Evolutionary conservation across 2,888 invertebrate species (phyloP), one percentile per base, ranked within the genome.

Genomic region (Caenorhabditis afra): DNA sequence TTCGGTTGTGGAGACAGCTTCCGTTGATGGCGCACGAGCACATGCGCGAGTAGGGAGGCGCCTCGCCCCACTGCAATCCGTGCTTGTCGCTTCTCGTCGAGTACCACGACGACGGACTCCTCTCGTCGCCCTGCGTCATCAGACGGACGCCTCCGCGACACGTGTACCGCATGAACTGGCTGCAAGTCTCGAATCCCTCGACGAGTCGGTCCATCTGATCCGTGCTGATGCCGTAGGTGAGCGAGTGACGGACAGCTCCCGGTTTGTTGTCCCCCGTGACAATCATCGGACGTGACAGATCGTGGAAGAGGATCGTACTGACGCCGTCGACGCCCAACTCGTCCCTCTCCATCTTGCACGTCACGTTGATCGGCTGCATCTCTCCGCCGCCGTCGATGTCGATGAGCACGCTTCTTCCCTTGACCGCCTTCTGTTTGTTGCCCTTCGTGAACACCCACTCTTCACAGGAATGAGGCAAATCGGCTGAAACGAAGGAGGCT

Each of bases 331-430:
- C 61, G 14, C 84, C 84, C 52, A 81, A 22, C 35, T 81, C 81
- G 44, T 84, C 84, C 52, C 75, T 62, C 57, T 84, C 84, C n/a
- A 80, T 77, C 23, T 71, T 58, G 47, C 89, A 89, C 12, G 81
- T 77, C 11, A 89, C 87, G 57, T 75, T 71, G 52, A 89, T 83
- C 5, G 88, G 83, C 10, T 65, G 65, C 67, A 89, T 74, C 14
- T 85, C 77, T 16, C 86, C 87, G 12, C 89, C 88, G 8, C 89
- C 89, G 61, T 89, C 89, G n/a, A 89, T 53, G 71, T 89, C 89
- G n/a, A 89, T 86, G 12, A 84, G 80, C 11, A 88, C 83, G 41
- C 84, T 85, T 22, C 79, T 45, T 59, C 79, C 81, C 61, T 73
- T 73, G 18, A 79, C 44, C 14, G 80, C 73, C 29, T 74, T 78